Evolutionary conservation across 2,888 invertebrate genomes (phyloP), one percentile per base, ranked within the genome.

Genomic region (Brachyptera risi): DNA sequence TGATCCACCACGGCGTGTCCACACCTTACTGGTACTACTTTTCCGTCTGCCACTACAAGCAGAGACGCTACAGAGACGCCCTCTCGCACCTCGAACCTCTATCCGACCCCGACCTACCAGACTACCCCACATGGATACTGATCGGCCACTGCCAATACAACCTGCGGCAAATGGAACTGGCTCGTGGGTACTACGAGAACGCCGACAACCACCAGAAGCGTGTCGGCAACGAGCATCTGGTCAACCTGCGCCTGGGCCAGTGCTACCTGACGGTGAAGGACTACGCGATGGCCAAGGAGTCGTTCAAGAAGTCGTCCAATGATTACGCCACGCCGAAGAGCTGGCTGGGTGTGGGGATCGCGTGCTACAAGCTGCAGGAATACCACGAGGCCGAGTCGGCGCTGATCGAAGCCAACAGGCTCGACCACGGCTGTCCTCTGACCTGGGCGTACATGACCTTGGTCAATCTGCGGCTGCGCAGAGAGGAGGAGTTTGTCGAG

Each of bases 401-500:
- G 27, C 31, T 58, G 17, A 42, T 40, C 15, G 31, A 42, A n/a
- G 58, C 42, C n/a, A 58, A 40, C 19, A 15, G 7, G 7, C n/a
- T 58, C 27, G 44, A 58, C 26, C 40, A 31, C 17, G 19, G n/a
- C 31, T 11, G 9, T 19, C 42, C 58, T 13, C 2, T 27, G 17
- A 40, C 23, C 17, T 58, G 58, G 58, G 58, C 42, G 1, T 58
- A 58, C 13, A 15, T 58, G 1, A 27, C 58, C 3, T 19, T 58
- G n/a, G 17, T 58, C 1, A 42, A 58, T 44, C 5, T 58, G 24
- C 23, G 4, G 1, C 24, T 47, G 23, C n/a, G 23, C 7, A 4
- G 24, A 1, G 3, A 4, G 24, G 23, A 3, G 7, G 3, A 23
- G 47, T 47, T 47, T 19, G 23, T 24, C 3, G 21, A 21, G 21